Evolutionary conservation across 2,797 vertebrate genomes (phyloP).

Genomic region (Phoebastria nigripes): DNA sequence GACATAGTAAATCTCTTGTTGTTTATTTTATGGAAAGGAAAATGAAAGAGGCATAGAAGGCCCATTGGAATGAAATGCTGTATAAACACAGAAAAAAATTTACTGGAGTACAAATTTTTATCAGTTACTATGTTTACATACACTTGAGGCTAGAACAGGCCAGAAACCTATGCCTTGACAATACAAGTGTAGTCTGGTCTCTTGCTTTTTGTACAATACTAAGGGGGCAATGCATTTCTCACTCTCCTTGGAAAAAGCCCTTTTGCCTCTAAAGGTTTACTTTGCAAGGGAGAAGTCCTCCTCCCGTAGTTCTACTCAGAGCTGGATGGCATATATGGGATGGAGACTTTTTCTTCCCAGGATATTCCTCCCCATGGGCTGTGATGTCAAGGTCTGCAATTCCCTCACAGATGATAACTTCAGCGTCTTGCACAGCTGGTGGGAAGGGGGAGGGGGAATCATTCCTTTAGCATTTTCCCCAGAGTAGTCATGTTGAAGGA

Average conservation of each 20-base stretch:
- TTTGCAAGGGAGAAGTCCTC: background rate
- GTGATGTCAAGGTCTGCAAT: background rate
- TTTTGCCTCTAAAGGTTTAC: background rate
- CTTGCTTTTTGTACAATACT: background rate
- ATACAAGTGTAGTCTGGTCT: background rate
- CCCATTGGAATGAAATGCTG: constrained; percentile 70
- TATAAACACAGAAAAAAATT: constrained; percentile 37
- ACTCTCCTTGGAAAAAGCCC: background rate
- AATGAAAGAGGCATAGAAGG: constrained; percentile 72
- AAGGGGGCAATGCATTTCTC: background rate
- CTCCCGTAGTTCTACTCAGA: background rate
- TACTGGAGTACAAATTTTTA: background rate
- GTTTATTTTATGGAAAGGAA: constrained; percentile 80
- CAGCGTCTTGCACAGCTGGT: background rate
- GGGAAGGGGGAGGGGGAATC: background rate
- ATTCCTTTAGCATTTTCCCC: background rate
- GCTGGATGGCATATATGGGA: background rate
- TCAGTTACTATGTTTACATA: background rate
- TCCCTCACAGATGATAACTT: background rate
- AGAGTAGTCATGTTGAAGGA: background rate
- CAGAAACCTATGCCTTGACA: background rate
- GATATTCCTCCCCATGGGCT: background rate
- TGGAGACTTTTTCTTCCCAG: background rate
- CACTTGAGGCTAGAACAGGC: background rate
- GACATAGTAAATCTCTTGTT: constrained; percentile 38